phyloP scores from a whole-genome alignment of 2,797 vertebrate genomes.

The Heterohyrax brucei region DNA sequence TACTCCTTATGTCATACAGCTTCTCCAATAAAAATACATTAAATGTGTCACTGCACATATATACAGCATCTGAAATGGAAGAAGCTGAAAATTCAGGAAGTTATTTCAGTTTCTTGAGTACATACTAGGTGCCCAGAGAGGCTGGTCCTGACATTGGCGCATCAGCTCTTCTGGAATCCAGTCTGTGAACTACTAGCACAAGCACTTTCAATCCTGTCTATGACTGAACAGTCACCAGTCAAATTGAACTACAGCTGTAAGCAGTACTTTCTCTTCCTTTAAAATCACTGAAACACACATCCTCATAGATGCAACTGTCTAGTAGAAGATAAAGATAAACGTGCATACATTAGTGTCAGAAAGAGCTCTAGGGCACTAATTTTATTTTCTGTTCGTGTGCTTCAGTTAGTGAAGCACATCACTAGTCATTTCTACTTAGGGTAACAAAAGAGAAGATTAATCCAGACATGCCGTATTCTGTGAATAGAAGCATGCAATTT shows the following conservation, averaged over 20 bases:
- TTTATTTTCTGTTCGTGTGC: constrained; percentile 84
- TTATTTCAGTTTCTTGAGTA: background rate
- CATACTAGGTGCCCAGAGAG: background rate
- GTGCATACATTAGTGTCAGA: constrained; percentile 85
- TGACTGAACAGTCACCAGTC: constrained; percentile 39
- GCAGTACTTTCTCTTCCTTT: constrained; percentile 45
- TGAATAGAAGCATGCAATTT: constrained; percentile 74
- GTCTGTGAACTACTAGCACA: background rate
- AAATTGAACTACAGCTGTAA: constrained; percentile 31
- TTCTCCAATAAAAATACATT: background rate
- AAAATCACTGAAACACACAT: constrained; percentile 67
- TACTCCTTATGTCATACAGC: background rate
- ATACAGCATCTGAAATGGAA: background rate
- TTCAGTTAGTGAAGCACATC: constrained; percentile 83
- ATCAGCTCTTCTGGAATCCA: background rate
- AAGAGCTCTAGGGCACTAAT: constrained; percentile 81
- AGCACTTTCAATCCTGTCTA: background rate
- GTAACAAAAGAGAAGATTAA: constrained; percentile 81
- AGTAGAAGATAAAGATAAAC: constrained; percentile 81
- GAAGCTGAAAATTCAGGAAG: background rate
- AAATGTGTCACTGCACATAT: background rate
- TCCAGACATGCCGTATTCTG: constrained; percentile 64
- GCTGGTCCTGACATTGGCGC: background rate
- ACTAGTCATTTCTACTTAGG: constrained; percentile 82
- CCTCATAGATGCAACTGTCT: constrained; percentile 75